phyloP scores from a whole-genome alignment of 2,888 invertebrate species.

The Rapana venosa region DNA sequence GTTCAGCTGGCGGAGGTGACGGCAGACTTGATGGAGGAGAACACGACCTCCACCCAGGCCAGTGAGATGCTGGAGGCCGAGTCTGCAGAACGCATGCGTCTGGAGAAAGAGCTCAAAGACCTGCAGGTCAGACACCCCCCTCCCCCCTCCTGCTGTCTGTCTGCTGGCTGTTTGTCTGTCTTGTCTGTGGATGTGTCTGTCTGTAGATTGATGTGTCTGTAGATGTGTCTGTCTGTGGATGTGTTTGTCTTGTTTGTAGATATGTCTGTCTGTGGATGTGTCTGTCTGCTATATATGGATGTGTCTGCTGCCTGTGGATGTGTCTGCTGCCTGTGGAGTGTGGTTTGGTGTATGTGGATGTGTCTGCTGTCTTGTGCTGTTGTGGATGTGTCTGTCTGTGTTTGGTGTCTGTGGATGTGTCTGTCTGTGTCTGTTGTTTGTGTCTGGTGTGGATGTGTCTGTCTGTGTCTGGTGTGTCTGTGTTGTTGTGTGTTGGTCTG shows the following conservation, averaged over 20 bases:
- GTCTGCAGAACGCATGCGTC: slow-evolving; percentile 89
- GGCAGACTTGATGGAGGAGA: slow-evolving; percentile 93
- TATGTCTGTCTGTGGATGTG: background rate
- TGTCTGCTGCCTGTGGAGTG: no score
- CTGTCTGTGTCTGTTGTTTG: background rate
- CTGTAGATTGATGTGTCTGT: no score
- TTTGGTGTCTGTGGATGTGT: background rate
- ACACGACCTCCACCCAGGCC: slow-evolving; percentile 91
- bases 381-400: background rate
- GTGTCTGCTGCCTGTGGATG: no score
- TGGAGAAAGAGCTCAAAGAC: slow-evolving; percentile 93
- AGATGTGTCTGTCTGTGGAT: no score
- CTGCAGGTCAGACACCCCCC: slow-evolving; percentile 81
- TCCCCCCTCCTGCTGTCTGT: background rate
- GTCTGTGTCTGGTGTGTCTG: background rate
- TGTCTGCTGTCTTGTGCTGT: background rate
- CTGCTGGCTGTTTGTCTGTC: background rate
- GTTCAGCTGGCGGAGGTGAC: slow-evolving; percentile 92
- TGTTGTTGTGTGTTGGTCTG: background rate
- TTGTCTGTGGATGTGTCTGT: background rate
- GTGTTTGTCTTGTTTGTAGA: no score
- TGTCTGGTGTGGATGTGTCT: background rate
- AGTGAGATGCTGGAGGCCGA: slow-evolving; percentile 94
- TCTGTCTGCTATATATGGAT: background rate
- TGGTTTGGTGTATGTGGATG: no score